These are phyloP conservation scores for Chrysemys picta DNA, from an alignment of 2,113 vertebrate species.

Conservation along the genomic window DNA sequence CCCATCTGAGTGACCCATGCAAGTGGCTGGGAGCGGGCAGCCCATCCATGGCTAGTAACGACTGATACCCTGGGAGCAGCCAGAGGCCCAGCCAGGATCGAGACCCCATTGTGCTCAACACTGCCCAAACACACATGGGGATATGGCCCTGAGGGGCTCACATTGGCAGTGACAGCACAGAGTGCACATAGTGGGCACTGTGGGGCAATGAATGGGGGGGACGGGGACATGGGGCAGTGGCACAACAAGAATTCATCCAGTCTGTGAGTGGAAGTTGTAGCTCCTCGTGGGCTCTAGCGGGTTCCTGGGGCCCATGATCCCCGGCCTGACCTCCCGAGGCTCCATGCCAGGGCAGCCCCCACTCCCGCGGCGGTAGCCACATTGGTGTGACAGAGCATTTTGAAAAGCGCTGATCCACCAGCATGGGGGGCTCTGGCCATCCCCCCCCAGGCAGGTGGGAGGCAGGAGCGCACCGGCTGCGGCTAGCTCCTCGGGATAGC, in stretches of 20 bases:
- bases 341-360: background rate
- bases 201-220: no score
- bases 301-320: background rate
- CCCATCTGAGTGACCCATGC: no score
- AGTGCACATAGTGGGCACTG: background rate
- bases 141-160: no score
- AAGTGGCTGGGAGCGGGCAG: no score
- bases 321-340: background rate
- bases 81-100: no score
- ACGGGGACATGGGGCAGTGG: no score
- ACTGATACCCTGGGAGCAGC: background rate
- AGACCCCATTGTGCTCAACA: background rate
- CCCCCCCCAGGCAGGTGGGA: conserved; percentile 27
- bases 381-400: conserved; percentile 7
- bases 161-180: background rate
- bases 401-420: background rate
- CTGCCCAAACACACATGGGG: no score
- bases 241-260: no score
- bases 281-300: background rate
- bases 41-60: no score
- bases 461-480: background rate
- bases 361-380: background rate
- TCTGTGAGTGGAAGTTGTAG: background rate
- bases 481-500: conserved; percentile 63
- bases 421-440: background rate